Evolutionary conservation across 2,888 invertebrate species (phyloP), one percentile per base, ranked within the genome.

Genomic region (Polyploca ridens): DNA sequence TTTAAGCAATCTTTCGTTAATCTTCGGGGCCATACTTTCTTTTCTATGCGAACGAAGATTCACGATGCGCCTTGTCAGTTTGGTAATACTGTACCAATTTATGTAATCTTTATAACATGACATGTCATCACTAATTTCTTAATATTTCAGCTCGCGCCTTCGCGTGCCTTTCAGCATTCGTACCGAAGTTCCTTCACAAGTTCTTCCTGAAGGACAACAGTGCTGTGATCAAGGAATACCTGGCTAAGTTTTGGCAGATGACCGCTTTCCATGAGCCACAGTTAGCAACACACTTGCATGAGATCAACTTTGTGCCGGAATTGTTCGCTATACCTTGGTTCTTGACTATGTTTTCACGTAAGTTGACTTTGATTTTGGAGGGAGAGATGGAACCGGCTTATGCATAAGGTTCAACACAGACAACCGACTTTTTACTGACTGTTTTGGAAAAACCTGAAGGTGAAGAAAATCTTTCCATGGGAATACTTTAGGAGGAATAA

Each of bases 271-370:
- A 99, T 85, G 99, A 99, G 88, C 98, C 99, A 0, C 95, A 96
- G 66, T 90, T 99, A 66, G 98, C 98, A 2, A 97, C 97, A 84
- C 99, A 99, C 90, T 94, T 99, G 62, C 96, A 97, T 79, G 96
- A 97, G 16, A 99, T 99, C 75, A 98, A 97, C 82, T 99, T 99
- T 87, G 98, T 97, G 75, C 99, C 99, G 0, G 99, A 99, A 90
- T 94, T 99, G 16, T 99, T 99, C 90, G 99, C 99, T 27, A 99
- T 99, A 87, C 99, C 99, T 0, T 99, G 99, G 99, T 99, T 99
- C 88, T 94, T 99, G 46, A 99, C 99, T 7, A 99, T 99, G 98
- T 99, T 99, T 93, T 99, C 99, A 66, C 99, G 99, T 99, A 93
- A 96, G 97, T 96, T 35, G 38, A 38, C 10, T 10, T 38, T 38